A percentile compares a stretch with the other conserved stretches of the same genome.
Evolutionary conservation across 92 coral and sea anemone genomes (phyloP).

Genomic region (Scolanthus callimorphus): DNA sequence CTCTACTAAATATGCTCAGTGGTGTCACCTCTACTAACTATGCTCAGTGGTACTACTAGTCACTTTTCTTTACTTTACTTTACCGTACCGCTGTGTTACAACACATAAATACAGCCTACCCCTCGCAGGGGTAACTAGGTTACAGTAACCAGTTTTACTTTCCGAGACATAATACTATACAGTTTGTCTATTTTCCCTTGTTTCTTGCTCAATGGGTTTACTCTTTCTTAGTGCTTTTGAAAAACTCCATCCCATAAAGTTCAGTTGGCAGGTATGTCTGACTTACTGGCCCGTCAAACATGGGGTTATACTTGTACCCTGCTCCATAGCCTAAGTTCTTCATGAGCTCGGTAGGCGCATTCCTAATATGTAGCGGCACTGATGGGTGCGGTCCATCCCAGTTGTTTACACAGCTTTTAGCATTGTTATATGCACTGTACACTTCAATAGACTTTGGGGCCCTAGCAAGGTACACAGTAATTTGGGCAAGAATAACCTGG

Average conservation of each 20-base stretch:
- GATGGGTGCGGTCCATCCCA: conserved; percentile 96
- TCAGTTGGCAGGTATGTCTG: conserved; percentile 92
- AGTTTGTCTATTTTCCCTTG: no score
- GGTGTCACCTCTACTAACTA: no score
- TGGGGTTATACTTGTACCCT: conserved; percentile 93
- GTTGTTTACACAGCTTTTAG: conserved; percentile 65
- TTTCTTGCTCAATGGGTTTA: no score
- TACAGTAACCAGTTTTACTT: no score
- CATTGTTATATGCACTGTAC: conserved; percentile 79
- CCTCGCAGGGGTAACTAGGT: no score
- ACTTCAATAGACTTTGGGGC: conserved; percentile 96
- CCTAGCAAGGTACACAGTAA: conserved; percentile 80
- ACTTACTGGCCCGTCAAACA: conserved; percentile 74
- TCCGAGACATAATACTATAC: no score
- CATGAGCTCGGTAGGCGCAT: conserved; percentile 95
- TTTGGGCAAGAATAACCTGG: conserved; percentile 96
- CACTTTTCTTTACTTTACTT: no score
- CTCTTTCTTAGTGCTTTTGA: no score
- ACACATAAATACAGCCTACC: no score
- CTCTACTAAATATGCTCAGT: no score
- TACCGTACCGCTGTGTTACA: no score
- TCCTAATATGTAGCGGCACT: conserved; percentile 90
- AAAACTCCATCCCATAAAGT: conserved; percentile 64
- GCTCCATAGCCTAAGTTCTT: conserved; percentile 83
- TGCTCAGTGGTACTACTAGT: no score